phyloP scores from a whole-genome alignment of 2,113 vertebrate genomes.

The Sinocyclocheilus rhinocerous region DNA sequence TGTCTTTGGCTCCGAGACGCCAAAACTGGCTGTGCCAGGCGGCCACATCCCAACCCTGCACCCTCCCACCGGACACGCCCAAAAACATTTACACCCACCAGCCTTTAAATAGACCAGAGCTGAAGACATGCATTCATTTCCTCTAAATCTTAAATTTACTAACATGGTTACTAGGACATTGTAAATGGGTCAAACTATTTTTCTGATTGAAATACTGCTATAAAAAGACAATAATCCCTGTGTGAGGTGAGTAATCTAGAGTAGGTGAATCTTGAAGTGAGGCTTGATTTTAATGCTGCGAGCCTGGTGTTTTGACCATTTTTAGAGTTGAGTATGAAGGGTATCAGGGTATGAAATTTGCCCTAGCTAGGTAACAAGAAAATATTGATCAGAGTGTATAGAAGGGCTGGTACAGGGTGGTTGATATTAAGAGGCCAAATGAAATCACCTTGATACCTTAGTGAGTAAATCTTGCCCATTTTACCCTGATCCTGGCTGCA shows the following conservation, averaged over 20 bases:
- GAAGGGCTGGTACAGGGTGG: background rate
- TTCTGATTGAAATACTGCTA: slow-evolving; percentile 22
- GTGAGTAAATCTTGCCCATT: background rate
- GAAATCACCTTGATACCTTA: background rate
- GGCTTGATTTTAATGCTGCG: background rate
- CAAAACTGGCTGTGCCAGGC: background rate
- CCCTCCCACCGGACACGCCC: background rate
- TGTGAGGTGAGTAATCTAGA: slow-evolving; percentile 23
- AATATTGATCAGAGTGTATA: background rate
- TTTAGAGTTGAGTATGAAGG: background rate
- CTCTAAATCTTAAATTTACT: background rate
- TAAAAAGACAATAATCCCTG: slow-evolving; percentile 30
- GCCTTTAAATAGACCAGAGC: slow-evolving; percentile 3
- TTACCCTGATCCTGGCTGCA: background rate
- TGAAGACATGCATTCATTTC: background rate
- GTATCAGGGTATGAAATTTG: background rate
- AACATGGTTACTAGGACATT: slow-evolving; percentile 12
- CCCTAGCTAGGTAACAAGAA: background rate
- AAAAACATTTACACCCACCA: background rate
- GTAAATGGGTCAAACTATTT: slow-evolving; percentile 11
- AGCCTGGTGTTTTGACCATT: background rate
- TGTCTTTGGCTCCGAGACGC: slow-evolving; percentile 5
- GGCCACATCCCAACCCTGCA: slow-evolving; percentile 1
- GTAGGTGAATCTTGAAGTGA: slow-evolving; percentile 40
- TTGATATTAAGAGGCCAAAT: background rate